Evolutionary conservation across 2,113 vertebrate genomes (phyloP).

Genomic region (Turdus rufiventris): DNA sequence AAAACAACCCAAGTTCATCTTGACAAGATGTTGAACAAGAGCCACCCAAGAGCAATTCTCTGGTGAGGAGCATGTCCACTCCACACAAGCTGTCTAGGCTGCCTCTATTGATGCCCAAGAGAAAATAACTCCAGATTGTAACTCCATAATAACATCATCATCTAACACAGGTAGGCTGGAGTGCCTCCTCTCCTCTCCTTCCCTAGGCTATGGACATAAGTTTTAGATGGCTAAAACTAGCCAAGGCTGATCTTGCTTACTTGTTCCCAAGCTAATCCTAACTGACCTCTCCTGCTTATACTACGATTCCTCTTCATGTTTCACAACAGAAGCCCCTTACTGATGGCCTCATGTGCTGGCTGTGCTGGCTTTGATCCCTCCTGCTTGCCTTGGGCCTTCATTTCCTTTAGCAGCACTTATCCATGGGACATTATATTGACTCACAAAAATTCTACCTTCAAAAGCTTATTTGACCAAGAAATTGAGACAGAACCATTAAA

Average conservation of each 20-base stretch:
- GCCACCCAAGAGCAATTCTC: not conserved
- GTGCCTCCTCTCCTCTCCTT: not conserved
- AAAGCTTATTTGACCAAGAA: not conserved
- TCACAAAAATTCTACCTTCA: not conserved
- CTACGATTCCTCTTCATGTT: not conserved
- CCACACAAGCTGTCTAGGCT: not conserved
- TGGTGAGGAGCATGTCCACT: not conserved
- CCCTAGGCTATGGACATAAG: not conserved
- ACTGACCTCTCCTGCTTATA: not conserved
- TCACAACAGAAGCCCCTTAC: not conserved
- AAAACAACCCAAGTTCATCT: not conserved
- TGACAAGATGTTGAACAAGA: not conserved
- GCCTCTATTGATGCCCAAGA: not conserved
- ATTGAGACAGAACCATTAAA: not conserved
- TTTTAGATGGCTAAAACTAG: conserved; percentile 26
- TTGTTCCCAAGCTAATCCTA: not conserved
- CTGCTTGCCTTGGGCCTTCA: rapidly evolving
- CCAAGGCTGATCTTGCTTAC: not conserved
- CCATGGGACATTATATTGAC: not conserved
- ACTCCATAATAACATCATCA: not conserved
- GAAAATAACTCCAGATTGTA: not conserved
- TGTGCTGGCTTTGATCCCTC: not conserved
- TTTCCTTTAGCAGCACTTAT: not conserved
- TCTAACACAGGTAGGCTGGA: not conserved
- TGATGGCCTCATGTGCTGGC: not conserved